Percentiles rank a stretch among this genome's conserved stretches.
Evolutionary conservation across 2,888 invertebrate species (phyloP).

Genomic region (Gari tellinella): DNA sequence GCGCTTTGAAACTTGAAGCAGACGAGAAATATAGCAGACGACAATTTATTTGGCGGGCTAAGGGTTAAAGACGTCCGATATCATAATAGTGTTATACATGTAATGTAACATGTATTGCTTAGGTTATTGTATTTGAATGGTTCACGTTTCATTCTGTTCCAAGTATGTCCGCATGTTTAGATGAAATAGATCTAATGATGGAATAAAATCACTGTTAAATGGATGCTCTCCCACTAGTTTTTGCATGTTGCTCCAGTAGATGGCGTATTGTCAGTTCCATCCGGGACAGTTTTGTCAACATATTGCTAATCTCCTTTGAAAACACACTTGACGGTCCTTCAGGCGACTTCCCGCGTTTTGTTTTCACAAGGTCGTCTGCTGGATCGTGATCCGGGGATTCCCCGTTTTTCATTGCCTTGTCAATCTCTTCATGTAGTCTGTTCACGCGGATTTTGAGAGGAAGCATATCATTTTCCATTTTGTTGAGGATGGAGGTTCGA

Average conservation of each 20-base stretch:
- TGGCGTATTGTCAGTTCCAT: conserved; percentile 59
- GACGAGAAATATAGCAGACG: too few relatives aligned
- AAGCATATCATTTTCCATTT: conserved; percentile 64
- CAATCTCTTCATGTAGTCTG: conserved; percentile 62
- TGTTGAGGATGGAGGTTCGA: conserved; percentile 45
- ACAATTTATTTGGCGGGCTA: too few relatives aligned
- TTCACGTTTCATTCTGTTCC: too few relatives aligned
- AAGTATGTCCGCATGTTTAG: too few relatives aligned
- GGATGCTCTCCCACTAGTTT: conserved; percentile 40
- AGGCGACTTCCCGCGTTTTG: conserved; percentile 37
- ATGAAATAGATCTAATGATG: too few relatives aligned
- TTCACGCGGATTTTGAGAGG: conserved; percentile 63
- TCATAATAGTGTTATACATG: too few relatives aligned
- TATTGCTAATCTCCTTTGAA: conserved; percentile 51
- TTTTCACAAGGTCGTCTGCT: conserved; percentile 19
- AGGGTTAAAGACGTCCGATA: too few relatives aligned
- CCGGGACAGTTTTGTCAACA: conserved; percentile 55
- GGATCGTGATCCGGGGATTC: conserved; percentile 40
- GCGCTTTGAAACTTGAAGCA: too few relatives aligned
- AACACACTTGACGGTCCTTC: conserved; percentile 33
- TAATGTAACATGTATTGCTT: too few relatives aligned
- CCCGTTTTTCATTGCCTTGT: conserved; percentile 36
- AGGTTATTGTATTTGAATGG: too few relatives aligned
- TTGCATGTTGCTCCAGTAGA: conserved; percentile 42
- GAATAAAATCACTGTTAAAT: too few relatives aligned